Base-by-base conservation (phyloP, 2,113 vertebrate genomes). In the Hystrix brachyura region DNA sequence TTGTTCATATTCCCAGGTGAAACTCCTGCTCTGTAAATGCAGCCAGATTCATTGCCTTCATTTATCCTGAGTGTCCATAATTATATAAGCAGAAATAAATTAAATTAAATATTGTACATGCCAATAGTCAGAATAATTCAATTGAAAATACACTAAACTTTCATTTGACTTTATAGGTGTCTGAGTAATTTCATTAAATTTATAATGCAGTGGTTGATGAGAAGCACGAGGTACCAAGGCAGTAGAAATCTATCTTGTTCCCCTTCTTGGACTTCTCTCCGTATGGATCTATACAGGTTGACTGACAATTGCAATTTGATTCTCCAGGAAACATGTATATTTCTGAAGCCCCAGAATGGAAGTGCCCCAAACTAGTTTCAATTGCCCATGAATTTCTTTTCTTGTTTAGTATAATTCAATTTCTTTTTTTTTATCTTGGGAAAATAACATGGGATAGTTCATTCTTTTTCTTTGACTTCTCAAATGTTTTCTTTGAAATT, bases 371-470 rank as follows among this genome's bases (percentile, higher is more conserved):
- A 87, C 32, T 69, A 12, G 3, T 79, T 93, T 19, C 38, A 23
- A 64, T 1, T 74, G 17, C 55, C 69, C 78, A 87, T 65, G n/a
- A 38, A 91, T n/a, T 84, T 79, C 60, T 94, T 67, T 65, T 86
- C 69, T 95, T 53, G 88, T 65, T 87, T 60, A 51, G 43, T 3
- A 59, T 79, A 55, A 48, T 85, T 91, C 81, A 90, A 83, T 4
- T 94, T 87, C 65, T 94, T 85, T 93, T 94, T 74, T 62, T 97
- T 97, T 96, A 60, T 48, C 69, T n/a, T 29, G 59, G 5, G 87
- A 92, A 97, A 88, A 62, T 38, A 91, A 29, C 18, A 29, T 86
- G 32, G 64, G n/a, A 34, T n/a, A 48, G 34, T 84, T 83, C 9
- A 3, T 83, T 27, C 34, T 38, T 57, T 87, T 89, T 92, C 27